Base-by-base conservation (phyloP, 1,140 invertebrate genomes). In the Achroia grisella region DNA sequence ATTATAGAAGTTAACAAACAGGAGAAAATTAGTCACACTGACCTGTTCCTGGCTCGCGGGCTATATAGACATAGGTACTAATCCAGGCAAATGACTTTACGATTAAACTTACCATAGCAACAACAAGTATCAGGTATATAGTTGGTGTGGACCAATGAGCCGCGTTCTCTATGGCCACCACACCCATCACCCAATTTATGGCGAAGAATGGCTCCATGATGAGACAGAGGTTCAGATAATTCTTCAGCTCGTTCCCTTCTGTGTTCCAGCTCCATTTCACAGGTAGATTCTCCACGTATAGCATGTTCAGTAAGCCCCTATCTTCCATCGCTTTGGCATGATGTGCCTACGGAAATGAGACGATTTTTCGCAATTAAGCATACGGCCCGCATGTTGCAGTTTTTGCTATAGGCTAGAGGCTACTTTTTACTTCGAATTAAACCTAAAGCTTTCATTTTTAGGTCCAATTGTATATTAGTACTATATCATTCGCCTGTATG, bases 161-260 rank as follows among this genome's bases (percentile, higher is more conserved):
- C 1, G 88, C 85, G 60, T 92, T 92, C 57, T 93, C 92, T n/a
- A 93, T 84, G 8, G 91, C 91, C 4, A 92, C 84, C 4, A 92
- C 91, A 1, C 90, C 89, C 65, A 92, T 87, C 53, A 92, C 91
- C 92, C 92, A 93, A 49, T 89, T 88, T 9, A 90, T 86, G 10
- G 88, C 88, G 57, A 90, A 89, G 42, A 89, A 83, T 27, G 90
- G 90, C 48, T 90, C 84, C 45, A 91, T 57, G 9, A 89, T 84
- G 5, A 90, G 78, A 13, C 89, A 88, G 0, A 89, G 74, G 56
- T 90, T 82, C 14, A 91, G 52, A 40, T 88, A 87, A 23, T 80
- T 71, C 52, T 87, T 79, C 42, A 86, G 60, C 42, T 81, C 76
- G 34, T 80, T 77, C 35, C 80, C 77, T 56, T 86, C 86, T 8